A percentile compares a stretch with the other conserved stretches of the same genome.
Evolutionary conservation across 92 coral and sea anemone genomes (phyloP).

Genomic region (Nematostella vectensis): DNA sequence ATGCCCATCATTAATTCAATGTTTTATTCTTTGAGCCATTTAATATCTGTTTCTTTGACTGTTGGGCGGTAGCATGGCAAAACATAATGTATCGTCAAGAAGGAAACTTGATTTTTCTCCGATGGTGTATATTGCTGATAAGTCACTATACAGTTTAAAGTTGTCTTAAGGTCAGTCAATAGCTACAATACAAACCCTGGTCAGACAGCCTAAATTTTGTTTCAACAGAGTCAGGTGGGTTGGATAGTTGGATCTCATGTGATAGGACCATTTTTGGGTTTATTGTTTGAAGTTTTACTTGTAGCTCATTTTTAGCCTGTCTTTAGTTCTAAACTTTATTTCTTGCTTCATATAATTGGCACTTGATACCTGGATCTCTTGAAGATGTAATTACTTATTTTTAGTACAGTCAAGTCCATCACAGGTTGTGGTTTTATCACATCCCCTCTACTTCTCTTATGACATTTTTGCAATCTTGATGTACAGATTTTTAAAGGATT

Average conservation of each 20-base stretch:
- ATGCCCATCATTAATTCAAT: no score
- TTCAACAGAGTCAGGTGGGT: no score
- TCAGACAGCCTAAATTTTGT: background rate
- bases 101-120: no score
- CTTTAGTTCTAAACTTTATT: background rate
- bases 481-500: constrained; percentile 23
- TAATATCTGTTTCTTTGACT: no score
- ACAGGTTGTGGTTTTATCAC: constrained; percentile 27
- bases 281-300: background rate
- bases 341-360: background rate
- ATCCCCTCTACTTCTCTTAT: constrained; percentile 31
- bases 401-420: constrained; percentile 18
- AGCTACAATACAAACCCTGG: background rate
- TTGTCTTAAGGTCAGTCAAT: background rate
- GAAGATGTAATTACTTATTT: constrained; percentile 6
- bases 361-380: background rate
- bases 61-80: no score
- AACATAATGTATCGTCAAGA: no score
- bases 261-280: background rate
- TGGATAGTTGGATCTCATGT: no score
- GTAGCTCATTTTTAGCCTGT: background rate
- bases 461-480: constrained; percentile 29
- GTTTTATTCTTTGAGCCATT: no score
- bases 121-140: no score
- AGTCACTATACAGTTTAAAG: no score